Conservation (phyloP, 2,113 vertebrate species). For the Leptosomus discolor region DNA sequence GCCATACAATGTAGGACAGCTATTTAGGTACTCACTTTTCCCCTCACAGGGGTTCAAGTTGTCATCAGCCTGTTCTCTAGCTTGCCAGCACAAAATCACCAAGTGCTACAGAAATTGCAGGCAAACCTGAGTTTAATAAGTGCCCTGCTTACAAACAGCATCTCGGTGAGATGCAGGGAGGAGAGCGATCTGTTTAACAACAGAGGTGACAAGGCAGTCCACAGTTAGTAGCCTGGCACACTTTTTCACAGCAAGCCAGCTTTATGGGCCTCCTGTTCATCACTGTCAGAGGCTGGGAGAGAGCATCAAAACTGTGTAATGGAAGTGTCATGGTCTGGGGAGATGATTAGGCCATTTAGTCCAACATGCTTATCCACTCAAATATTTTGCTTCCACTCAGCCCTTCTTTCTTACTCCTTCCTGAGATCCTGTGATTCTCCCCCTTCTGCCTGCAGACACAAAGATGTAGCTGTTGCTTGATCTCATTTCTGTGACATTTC, state of each 20-base stretch:
- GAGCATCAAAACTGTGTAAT: background rate
- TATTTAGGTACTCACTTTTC: slow-evolving; percentile 26
- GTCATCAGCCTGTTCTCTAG: background rate
- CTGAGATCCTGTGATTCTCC: slow-evolving; percentile 18
- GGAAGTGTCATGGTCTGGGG: background rate
- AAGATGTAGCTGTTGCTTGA: slow-evolving; percentile 59
- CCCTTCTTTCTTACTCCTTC: background rate
- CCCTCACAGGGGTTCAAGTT: background rate
- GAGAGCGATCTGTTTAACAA: background rate
- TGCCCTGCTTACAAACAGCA: background rate
- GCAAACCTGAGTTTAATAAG: background rate
- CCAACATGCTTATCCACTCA: background rate
- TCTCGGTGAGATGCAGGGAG: background rate
- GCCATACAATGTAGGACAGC: background rate
- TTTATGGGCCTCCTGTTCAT: background rate
- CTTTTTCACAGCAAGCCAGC: background rate
- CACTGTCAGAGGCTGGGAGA: background rate
- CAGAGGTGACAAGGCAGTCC: background rate
- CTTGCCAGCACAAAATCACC: slow-evolving; percentile 1
- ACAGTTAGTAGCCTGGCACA: background rate
- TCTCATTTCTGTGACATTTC: slow-evolving; percentile 68
- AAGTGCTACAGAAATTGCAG: background rate
- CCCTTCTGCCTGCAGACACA: slow-evolving; percentile 38
- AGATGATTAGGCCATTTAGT: background rate
- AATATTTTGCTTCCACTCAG: slow-evolving; percentile 1